Evolutionary conservation across 2,888 invertebrate species (phyloP).

Genomic region (Hecatera dysodea): DNA sequence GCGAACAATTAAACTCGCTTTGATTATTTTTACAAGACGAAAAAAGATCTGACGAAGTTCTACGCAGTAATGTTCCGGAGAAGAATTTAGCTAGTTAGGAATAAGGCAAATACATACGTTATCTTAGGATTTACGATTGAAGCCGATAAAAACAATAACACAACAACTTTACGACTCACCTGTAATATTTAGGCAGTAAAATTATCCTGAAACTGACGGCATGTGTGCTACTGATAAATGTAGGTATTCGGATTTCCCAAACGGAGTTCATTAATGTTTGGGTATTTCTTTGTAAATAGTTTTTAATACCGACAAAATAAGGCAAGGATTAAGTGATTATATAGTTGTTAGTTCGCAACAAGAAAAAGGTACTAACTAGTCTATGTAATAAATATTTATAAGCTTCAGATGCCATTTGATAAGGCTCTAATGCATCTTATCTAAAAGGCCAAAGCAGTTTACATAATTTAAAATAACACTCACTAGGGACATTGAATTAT

Average conservation of each 20-base stretch:
- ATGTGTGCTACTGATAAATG: constrained; percentile 30
- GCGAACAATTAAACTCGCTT: constrained; percentile 82
- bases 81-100: constrained; percentile 43
- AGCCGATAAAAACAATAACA: constrained; percentile 53
- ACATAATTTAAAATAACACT: constrained; percentile 59
- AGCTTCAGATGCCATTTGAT: constrained; percentile 52
- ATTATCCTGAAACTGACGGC: constrained; percentile 19
- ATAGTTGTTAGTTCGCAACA: constrained; percentile 13
- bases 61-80: constrained; percentile 65
- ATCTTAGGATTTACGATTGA: constrained; percentile 54
- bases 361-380: constrained; percentile 20
- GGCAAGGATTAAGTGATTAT: constrained; percentile 1
- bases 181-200: constrained; percentile 24
- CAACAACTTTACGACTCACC: constrained; percentile 45
- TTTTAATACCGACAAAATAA: constrained; percentile 9
- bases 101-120: constrained; percentile 50
- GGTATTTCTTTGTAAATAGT: constrained; percentile 15
- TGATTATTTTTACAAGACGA: constrained; percentile 82
- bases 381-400: constrained; percentile 31
- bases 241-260: constrained; percentile 42
- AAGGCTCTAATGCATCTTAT: constrained; percentile 57
- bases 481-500: constrained; percentile 46
- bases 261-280: constrained; percentile 12
- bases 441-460: constrained; percentile 58
- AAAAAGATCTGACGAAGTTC: constrained; percentile 75